Conservation (phyloP, 2,888 invertebrate genomes). For the Sialis lutaria region DNA sequence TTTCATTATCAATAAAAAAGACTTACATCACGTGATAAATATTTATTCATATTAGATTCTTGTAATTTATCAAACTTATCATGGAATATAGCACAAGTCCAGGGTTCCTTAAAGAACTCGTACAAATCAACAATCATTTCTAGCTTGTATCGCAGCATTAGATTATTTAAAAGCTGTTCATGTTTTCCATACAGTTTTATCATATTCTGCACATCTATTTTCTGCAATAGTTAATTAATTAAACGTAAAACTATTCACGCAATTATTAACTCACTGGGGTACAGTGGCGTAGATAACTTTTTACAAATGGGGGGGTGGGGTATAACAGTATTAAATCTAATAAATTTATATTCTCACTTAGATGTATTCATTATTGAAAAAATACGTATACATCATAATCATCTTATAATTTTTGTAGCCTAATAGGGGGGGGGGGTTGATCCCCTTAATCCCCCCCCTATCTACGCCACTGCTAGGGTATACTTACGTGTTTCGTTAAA, state of each 20-base stretch:
- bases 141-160: slow-evolving; percentile 39
- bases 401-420: too few relatives aligned
- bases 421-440: too few relatives aligned
- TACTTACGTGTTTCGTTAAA: slow-evolving; percentile 33
- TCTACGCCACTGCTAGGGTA: too few relatives aligned
- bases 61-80: slow-evolving; percentile 29
- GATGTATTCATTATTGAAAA: too few relatives aligned
- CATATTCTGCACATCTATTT: slow-evolving; percentile 37
- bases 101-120: slow-evolving; percentile 45
- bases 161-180: slow-evolving; percentile 49
- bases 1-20: background rate
- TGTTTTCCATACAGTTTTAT: slow-evolving; percentile 53
- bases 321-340: too few relatives aligned
- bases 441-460: too few relatives aligned
- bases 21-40: background rate
- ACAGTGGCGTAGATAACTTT: too few relatives aligned
- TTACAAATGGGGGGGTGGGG: too few relatives aligned
- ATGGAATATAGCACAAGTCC: slow-evolving; percentile 44
- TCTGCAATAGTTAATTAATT: slow-evolving; percentile 19
- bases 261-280: too few relatives aligned
- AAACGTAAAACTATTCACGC: too few relatives aligned
- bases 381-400: too few relatives aligned
- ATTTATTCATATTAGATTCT: background rate
- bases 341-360: too few relatives aligned
- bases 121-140: slow-evolving; percentile 45